These are phyloP conservation scores for Tribolium madens DNA, from an alignment of 1,140 invertebrate genomes.

Conservation along the genomic window DNA sequence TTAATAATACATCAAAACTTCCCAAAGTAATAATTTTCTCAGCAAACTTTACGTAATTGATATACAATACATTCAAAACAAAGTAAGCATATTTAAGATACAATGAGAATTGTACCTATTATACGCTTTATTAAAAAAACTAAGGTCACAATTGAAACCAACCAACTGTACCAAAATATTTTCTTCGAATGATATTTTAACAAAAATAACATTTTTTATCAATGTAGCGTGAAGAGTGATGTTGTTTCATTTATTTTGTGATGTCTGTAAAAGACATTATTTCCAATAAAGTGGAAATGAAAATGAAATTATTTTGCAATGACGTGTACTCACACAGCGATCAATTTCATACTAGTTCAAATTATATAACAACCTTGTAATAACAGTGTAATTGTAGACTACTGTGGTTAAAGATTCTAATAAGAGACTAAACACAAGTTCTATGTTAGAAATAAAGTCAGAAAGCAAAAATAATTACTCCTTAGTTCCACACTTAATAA, in stretches of 20 bases:
- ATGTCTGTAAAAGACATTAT: neutral
- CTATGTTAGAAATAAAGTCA: neutral
- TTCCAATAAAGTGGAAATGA: neutral
- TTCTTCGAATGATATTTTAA: neutral
- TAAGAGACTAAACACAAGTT: neutral
- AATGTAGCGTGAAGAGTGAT: neutral
- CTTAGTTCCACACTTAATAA: too few relatives aligned
- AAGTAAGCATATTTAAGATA: neutral
- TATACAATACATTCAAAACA: neutral
- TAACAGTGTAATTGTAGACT: neutral
- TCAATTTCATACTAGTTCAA: neutral
- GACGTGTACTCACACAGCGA: neutral
- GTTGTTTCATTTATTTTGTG: neutral
- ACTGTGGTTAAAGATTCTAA: neutral
- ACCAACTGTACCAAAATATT: too few relatives aligned
- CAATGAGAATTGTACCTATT: neutral
- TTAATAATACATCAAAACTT: slow-evolving; percentile 28
- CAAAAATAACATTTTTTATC: neutral
- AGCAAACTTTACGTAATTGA: slow-evolving; percentile 16
- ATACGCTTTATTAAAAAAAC: neutral
- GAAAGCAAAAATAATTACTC: neutral
- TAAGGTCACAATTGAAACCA: too few relatives aligned
- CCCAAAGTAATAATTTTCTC: neutral
- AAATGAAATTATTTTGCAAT: neutral
- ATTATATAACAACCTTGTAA: neutral